Evolutionary conservation across 2,888 invertebrate genomes (phyloP).

Genomic region (Rotaria magnacalcarata): DNA sequence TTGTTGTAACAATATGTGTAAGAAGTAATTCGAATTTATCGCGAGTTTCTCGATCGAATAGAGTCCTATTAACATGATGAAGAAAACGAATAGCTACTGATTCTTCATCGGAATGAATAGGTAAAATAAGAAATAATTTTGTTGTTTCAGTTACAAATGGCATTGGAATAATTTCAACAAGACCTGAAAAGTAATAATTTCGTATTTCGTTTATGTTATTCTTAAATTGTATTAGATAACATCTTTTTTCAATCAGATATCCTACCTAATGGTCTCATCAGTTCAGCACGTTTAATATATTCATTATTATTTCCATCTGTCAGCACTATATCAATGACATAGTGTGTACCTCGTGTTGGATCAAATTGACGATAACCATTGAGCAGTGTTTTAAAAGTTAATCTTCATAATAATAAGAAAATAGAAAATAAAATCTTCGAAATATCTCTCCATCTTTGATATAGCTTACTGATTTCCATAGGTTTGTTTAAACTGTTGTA

Average conservation of each 20-base stretch:
- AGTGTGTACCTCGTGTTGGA: conserved; percentile 78
- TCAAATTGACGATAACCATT: conserved; percentile 76
- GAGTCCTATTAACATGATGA: conserved; percentile 51
- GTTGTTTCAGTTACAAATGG: conserved; percentile 92
- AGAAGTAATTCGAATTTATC: conserved; percentile 31
- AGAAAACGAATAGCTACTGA: conserved; percentile 68
- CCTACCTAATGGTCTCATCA: conserved; percentile 73
- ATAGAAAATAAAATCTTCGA: not conserved
- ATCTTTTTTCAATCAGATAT: not conserved
- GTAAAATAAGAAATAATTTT: conserved; percentile 72
- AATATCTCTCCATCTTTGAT: not conserved
- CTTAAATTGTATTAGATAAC: not conserved
- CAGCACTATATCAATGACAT: conserved; percentile 67
- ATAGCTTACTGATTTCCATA: not conserved
- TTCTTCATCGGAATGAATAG: conserved; percentile 63
- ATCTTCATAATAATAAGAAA: not conserved
- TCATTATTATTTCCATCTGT: conserved; percentile 48
- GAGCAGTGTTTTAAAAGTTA: conserved; percentile 59
- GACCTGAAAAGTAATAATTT: conserved; percentile 50
- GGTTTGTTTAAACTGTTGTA: conserved; percentile 43
- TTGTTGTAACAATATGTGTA: conserved; percentile 3
- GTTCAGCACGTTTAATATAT: conserved; percentile 66
- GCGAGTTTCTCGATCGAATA: conserved; percentile 1
- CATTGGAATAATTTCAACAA: conserved; percentile 80
- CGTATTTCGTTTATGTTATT: no score